phyloP scores from a whole-genome alignment of 2,113 vertebrate genomes.

The Ictalurus punctatus region DNA sequence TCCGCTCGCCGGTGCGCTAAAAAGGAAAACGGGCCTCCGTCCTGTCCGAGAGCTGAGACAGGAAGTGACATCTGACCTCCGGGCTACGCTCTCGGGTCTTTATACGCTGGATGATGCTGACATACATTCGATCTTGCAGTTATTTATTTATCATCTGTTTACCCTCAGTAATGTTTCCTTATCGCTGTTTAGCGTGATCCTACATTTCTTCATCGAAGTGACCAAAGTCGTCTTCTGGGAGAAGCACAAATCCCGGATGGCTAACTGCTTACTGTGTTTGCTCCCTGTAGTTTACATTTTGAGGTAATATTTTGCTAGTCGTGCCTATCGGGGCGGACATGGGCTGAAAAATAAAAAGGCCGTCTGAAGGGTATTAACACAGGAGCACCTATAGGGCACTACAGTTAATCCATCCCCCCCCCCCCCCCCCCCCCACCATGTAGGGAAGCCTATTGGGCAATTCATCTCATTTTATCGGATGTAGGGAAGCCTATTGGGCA shows the following conservation, averaged over 20 bases:
- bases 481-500: background rate
- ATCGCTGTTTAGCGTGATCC: background rate
- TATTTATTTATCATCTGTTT: background rate
- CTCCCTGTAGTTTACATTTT: background rate
- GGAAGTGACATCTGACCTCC: background rate
- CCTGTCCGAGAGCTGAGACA: conserved; percentile 11
- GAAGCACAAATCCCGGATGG: background rate
- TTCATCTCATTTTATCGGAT: background rate
- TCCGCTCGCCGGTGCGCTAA: conserved; percentile 33
- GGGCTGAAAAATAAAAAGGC: background rate
- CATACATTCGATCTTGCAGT: background rate
- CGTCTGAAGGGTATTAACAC: background rate
- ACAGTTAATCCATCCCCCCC: background rate
- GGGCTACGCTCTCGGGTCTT: too few species aligned
- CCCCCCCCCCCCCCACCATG: too few species aligned
- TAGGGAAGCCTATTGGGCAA: background rate
- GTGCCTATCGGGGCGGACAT: background rate
- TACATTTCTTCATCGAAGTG: background rate
- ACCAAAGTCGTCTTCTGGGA: background rate
- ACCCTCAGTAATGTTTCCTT: background rate
- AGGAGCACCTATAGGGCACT: background rate
- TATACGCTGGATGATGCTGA: background rate
- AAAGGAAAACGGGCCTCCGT: conserved; percentile 38
- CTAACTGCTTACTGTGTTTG: background rate
- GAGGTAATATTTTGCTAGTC: background rate